A percentile compares a stretch with the other conserved stretches of the same genome.
These are phyloP conservation scores for Hemaris fuciformis DNA, from an alignment of 2,888 invertebrate species.

Conservation along the genomic window DNA sequence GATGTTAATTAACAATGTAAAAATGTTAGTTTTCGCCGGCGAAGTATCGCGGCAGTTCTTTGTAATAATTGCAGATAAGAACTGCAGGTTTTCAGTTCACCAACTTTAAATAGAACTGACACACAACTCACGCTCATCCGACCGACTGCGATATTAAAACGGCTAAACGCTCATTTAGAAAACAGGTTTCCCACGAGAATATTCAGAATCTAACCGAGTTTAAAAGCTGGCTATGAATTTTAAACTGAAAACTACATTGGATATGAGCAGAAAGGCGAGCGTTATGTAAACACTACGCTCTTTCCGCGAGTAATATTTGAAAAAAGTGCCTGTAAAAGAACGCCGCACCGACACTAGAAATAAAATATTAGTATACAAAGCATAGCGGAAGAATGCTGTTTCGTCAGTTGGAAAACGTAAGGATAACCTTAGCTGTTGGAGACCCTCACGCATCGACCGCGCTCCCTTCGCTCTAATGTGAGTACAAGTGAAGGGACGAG, in stretches of 20 bases:
- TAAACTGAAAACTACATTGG: slow-evolving; percentile 69
- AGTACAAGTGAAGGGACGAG: slow-evolving; percentile 38
- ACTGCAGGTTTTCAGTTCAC: background rate
- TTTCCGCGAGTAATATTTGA: slow-evolving; percentile 61
- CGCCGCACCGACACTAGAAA: slow-evolving; percentile 44
- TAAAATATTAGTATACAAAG: slow-evolving; percentile 42
- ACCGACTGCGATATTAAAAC: slow-evolving; percentile 39
- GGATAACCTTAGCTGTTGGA: background rate
- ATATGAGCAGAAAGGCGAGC: slow-evolving; percentile 66
- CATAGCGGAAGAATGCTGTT: background rate
- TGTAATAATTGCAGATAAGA: slow-evolving; percentile 2
- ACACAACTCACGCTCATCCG: slow-evolving; percentile 22
- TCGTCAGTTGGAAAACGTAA: background rate
- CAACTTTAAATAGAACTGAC: slow-evolving; percentile 18
- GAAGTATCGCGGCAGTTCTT: background rate
- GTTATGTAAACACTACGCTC: slow-evolving; percentile 59
- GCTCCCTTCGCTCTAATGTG: slow-evolving; percentile 19
- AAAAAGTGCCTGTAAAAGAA: slow-evolving; percentile 57
- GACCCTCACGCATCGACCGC: slow-evolving; percentile 17
- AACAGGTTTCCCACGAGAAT: slow-evolving; percentile 46
- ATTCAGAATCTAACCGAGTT: slow-evolving; percentile 65
- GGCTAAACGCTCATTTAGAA: slow-evolving; percentile 58
- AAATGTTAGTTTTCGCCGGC: slow-evolving; percentile 4
- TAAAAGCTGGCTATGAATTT: slow-evolving; percentile 71
- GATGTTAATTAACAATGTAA: slow-evolving; percentile 4